Conservation (phyloP, 2,888 invertebrate species). For the Oligia strigilis region DNA sequence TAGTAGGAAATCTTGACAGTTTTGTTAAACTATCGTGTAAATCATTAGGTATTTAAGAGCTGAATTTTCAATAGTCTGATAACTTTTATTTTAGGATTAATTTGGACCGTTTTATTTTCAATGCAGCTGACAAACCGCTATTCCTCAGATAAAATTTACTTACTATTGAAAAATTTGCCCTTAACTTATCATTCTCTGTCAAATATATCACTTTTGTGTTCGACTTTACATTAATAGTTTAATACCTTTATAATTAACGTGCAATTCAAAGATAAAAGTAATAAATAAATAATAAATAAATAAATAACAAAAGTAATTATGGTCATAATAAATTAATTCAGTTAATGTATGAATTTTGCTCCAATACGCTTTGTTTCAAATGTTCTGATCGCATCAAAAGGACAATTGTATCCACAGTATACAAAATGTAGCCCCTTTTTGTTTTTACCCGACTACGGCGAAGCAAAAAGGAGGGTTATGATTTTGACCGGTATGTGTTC, state of each 20-base stretch:
- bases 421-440: too few relatives aligned
- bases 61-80: too few relatives aligned
- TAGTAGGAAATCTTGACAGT: too few relatives aligned
- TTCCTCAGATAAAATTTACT: not conserved
- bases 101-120: not conserved
- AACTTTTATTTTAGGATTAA: too few relatives aligned
- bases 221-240: constrained; percentile 42
- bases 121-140: not conserved
- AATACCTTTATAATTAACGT: constrained; percentile 35
- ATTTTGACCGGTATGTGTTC: too few relatives aligned
- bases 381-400: not conserved
- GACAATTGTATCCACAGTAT: too few relatives aligned
- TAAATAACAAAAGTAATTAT: constrained; percentile 50
- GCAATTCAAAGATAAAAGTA: constrained; percentile 52
- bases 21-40: too few relatives aligned
- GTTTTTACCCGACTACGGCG: too few relatives aligned
- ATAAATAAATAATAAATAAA: too few relatives aligned
- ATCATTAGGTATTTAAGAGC: too few relatives aligned
- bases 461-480: too few relatives aligned
- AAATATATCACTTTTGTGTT: constrained; percentile 31
- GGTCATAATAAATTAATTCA: constrained; percentile 4
- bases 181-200: too few relatives aligned
- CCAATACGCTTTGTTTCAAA: not conserved
- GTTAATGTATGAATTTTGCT: constrained; percentile 4
- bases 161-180: not conserved